Percentiles rank a stretch among this genome's conserved stretches.
Conservation (phyloP, 2,888 invertebrate genomes). For the Ramazzottius varieornatus region DNA sequence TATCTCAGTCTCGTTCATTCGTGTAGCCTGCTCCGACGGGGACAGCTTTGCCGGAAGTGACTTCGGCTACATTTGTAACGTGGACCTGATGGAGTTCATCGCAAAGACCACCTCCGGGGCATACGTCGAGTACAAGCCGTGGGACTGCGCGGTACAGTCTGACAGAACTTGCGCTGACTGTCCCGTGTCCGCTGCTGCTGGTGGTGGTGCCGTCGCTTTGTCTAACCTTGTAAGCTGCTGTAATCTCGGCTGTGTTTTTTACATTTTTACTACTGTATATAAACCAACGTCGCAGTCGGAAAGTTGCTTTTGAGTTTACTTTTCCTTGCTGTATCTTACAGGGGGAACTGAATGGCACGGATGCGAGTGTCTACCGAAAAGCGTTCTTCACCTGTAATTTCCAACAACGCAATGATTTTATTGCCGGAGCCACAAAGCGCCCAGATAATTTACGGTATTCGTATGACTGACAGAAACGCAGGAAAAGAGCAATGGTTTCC, state of each 20-base stretch:
- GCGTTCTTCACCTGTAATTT: background rate
- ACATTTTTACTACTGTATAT: too few species aligned
- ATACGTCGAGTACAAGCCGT: background rate
- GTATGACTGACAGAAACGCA: too few species aligned
- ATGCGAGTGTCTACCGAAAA: background rate
- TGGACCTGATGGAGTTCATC: constrained; percentile 1
- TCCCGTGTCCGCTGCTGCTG: background rate
- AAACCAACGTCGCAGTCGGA: too few species aligned
- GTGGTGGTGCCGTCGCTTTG: background rate
- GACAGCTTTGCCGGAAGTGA: background rate
- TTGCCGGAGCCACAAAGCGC: too few species aligned
- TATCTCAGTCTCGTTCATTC: background rate
- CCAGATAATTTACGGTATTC: too few species aligned
- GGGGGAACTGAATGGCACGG: background rate
- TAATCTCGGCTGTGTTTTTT: too few species aligned
- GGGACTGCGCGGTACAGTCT: background rate
- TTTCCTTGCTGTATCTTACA: too few species aligned
- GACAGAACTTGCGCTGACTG: background rate
- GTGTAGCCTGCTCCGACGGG: background rate
- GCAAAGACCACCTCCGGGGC: background rate
- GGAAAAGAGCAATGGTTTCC: too few species aligned
- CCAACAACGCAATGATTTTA: background rate
- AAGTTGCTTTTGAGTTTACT: too few species aligned
- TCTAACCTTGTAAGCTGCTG: too few species aligned
- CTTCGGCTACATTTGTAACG: background rate